Base-by-base conservation (phyloP, 2,888 invertebrate species). In the Isoperla grammatica region DNA sequence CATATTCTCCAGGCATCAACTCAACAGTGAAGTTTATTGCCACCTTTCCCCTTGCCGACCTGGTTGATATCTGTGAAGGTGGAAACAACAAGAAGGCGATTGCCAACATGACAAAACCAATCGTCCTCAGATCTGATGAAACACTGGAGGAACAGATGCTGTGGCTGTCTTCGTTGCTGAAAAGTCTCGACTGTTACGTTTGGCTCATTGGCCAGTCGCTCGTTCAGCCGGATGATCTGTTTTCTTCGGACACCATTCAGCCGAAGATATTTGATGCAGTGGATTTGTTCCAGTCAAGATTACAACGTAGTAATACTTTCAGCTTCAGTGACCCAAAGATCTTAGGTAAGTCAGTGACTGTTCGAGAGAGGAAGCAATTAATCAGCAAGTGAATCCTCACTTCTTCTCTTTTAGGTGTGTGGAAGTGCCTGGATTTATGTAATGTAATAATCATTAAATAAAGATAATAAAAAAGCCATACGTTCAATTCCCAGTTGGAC, bases 141-240 rank as follows among this genome's bases (percentile, higher is more conserved):
- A 13, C 53, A 9, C 15, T 53, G 17, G 53, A 39, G 2, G 9
- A 53, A 8, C 53, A 39, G 9, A 15, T 69, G 19, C 71, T 70
- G 15, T 75, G 74, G 74, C 64, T 79, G 45, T 70, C 73, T 37
- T 66, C 68, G 11, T 68, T 81, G 2, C 63, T 75, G 2, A 71
- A 74, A 37, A 71, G 73, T 29, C 67, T 81, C 2, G 78, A 81
- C 63, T 74, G 70, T 56, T 76, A 74, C 49, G 69, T 67, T 57
- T 74, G 69, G 72, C 66, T 71, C 19, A 62, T 70, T 42, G 63
- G 63, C 12, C 64, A 68, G 48, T 4, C 22, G 9, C 37, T 63
- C 12, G 46, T 46, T 17, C 4, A 53, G 3, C 53, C 53, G 9
- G 53, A 53, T 1, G 20, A 15, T 17, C 20, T 53, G 2, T 53